These are phyloP conservation scores for Esox niger DNA, from an alignment of 2,113 vertebrate genomes.

Conservation along the genomic window DNA sequence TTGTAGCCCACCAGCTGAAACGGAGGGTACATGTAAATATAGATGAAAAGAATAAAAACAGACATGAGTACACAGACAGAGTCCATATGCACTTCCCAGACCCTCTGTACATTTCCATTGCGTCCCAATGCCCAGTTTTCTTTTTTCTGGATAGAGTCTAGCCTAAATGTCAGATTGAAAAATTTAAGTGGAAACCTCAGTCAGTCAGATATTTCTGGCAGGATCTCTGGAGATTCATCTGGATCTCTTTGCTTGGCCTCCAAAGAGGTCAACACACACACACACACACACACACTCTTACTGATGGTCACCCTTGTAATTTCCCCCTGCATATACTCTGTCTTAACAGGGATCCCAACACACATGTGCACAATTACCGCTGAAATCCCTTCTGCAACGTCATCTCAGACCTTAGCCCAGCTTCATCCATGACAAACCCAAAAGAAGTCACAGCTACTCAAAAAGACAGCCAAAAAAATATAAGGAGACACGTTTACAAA, in stretches of 20 bases:
- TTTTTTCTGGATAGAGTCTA: conserved; percentile 44
- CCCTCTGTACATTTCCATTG: conserved; percentile 43
- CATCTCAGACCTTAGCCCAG: conserved; percentile 8
- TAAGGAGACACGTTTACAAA: neutral
- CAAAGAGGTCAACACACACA: conserved; percentile 29
- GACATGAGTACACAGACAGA: conserved; percentile 32
- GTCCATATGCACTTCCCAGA: conserved; percentile 46
- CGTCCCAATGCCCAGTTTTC: conserved; percentile 28
- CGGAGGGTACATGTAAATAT: too few species aligned
- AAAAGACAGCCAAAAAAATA: neutral
- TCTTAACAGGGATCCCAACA: conserved; percentile 25
- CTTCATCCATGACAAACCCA: conserved; percentile 28
- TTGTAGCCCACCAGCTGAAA: conserved; percentile 90
- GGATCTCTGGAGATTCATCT: conserved; percentile 46
- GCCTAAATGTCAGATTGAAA: conserved; percentile 47
- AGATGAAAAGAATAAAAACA: conserved; percentile 1
- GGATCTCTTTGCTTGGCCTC: conserved; percentile 35
- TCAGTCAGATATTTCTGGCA: conserved; percentile 45
- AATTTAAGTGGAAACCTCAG: conserved; percentile 21
- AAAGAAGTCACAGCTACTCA: conserved; percentile 5
- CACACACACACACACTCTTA: too few species aligned
- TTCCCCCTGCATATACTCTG: conserved; percentile 27
- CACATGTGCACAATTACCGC: conserved; percentile 19
- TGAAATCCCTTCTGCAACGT: conserved; percentile 20
- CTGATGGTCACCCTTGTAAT: conserved; percentile 38